Percentiles rank a stretch among this genome's conserved stretches.
Evolutionary conservation across 2,797 vertebrate species (phyloP).

Genomic region (Chelidonichthys spinosus): DNA sequence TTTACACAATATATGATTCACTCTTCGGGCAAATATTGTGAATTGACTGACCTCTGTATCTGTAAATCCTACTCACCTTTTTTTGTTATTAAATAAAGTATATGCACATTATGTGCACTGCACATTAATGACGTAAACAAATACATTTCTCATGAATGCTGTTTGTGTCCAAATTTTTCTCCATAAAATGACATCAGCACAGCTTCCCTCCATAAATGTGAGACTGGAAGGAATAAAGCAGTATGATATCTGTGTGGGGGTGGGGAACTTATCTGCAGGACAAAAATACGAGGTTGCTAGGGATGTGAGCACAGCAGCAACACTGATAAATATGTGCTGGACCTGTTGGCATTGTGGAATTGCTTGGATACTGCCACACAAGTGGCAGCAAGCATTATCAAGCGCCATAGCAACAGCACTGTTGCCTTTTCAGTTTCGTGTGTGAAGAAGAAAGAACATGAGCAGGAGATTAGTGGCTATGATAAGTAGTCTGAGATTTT

Average conservation of each 20-base stretch:
- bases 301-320: constrained; percentile 54
- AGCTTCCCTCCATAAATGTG: constrained; percentile 41
- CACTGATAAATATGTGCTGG: constrained; percentile 82
- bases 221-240: constrained; percentile 29
- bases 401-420: constrained; percentile 87
- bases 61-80: constrained; percentile 34
- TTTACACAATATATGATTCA: constrained; percentile 62
- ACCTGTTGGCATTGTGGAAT: constrained; percentile 75
- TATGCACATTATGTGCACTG: neutral
- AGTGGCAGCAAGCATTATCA: constrained; percentile 71
- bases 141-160: neutral
- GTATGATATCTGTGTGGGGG: constrained; percentile 45
- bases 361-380: constrained; percentile 82
- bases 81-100: constrained; percentile 9
- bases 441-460: constrained; percentile 14
- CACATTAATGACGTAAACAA: neutral
- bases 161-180: neutral
- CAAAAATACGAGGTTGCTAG: constrained; percentile 65
- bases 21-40: constrained; percentile 38
- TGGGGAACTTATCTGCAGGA: constrained; percentile 57
- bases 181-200: constrained; percentile 21
- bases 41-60: constrained; percentile 45
- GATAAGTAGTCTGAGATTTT: neutral
- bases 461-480: constrained; percentile 18
- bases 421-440: constrained; percentile 39